Evolutionary conservation across 2,888 invertebrate genomes (phyloP), one percentile per base, ranked within the genome.

Genomic region (Lithophane leautieri): DNA sequence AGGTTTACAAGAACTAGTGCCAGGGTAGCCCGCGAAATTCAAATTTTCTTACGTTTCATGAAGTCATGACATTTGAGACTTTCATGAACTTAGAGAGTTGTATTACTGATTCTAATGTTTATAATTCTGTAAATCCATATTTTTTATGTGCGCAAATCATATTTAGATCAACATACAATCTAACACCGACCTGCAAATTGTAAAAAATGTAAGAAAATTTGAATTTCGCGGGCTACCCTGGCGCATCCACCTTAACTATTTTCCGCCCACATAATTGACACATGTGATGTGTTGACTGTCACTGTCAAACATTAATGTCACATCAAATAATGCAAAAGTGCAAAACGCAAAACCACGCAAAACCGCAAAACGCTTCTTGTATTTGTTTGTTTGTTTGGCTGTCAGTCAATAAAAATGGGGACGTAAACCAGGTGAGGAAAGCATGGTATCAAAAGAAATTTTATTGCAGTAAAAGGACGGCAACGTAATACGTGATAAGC

Each of bases 371-470:
- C 40, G 60, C 34, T 28, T 61, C 2, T n/a, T 52, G 63, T 65
- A 47, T 58, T 70, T 76, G 56, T 58, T 70, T 76, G 16, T 65
- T 75, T 76, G 22, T 65, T 42, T 61, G 11, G 8, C 0, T 47
- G 34, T 9, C 47, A 47, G 47, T 47, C 52, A 61, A 19, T 34
- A 22, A 28, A 78, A 68, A 28, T 25, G 14, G 0, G 14, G 22
- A 34, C 22, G 52, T 28, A 44, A 1, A 61, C 25, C 25, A 19
- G 19, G 14, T 12, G 9, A 52, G 44, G n/a, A 58, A 44, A 42
- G 42, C 4, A 65, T 47, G 63, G 6, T 14, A 44, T 25, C 16
- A 14, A 25, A 63, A 47, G 11, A 4, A 52, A 56, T 42, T 40
- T 28, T 25, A 50, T 2, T 28, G 42, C 40, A 56, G 2, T 54